Evolutionary conservation across 2,797 vertebrate genomes (phyloP).

Genomic region (Lacerta bilineata): DNA sequence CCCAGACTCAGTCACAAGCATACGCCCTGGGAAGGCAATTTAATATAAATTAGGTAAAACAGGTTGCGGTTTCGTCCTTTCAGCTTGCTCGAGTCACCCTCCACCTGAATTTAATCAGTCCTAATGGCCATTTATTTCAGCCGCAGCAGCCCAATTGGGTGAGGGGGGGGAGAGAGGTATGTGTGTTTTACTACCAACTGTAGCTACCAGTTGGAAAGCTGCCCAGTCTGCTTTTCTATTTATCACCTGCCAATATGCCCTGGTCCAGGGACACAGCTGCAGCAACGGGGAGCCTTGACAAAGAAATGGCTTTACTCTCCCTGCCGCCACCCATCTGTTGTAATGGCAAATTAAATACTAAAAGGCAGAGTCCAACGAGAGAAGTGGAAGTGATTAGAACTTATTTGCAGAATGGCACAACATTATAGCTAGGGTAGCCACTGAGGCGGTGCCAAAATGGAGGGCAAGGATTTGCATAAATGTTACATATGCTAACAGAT

Average conservation of each 20-base stretch:
- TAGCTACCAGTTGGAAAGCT: slow-evolving; percentile 73
- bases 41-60: slow-evolving; percentile 72
- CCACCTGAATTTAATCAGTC: slow-evolving; percentile 80
- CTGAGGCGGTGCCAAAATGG: too few relatives aligned
- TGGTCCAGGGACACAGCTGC: slow-evolving; percentile 49
- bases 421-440: neutral
- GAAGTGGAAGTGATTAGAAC: neutral
- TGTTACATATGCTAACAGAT: too few relatives aligned
- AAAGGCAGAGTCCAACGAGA: rapidly evolving
- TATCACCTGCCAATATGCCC: slow-evolving; percentile 71
- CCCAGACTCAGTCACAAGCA: slow-evolving; percentile 63
- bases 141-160: slow-evolving; percentile 71
- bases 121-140: slow-evolving; percentile 80
- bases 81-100: slow-evolving; percentile 73
- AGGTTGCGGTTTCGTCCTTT: slow-evolving; percentile 72
- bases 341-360: slow-evolving; percentile 28
- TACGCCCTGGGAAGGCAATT: slow-evolving; percentile 62
- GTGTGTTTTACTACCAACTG: slow-evolving; percentile 61
- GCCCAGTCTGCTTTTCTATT: slow-evolving; percentile 66
- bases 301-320: slow-evolving; percentile 28
- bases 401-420: neutral
- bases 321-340: neutral
- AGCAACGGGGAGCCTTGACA: slow-evolving; percentile 37
- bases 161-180: too few relatives aligned
- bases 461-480: too few relatives aligned